Percentiles rank a stretch among this genome's conserved stretches.
phyloP scores from a whole-genome alignment of 2,888 invertebrate genomes.

The Crocallis elinguaria region DNA sequence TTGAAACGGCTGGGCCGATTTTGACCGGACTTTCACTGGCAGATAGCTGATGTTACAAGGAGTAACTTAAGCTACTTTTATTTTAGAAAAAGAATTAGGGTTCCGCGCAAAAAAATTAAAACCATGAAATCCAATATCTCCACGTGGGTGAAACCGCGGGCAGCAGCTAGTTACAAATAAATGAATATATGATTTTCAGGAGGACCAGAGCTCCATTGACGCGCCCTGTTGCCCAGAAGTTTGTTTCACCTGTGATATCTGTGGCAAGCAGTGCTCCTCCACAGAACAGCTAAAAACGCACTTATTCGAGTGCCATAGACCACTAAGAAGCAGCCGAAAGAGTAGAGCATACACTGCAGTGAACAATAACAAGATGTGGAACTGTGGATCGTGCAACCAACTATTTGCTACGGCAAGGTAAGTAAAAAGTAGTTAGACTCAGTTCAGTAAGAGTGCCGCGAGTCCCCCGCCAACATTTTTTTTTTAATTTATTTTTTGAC shows the following conservation, averaged over 20 bases:
- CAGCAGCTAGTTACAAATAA: too few species aligned
- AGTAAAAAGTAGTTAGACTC: background rate
- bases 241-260: conserved; percentile 57
- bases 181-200: too few species aligned
- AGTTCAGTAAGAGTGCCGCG: too few species aligned
- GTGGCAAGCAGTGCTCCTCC: conserved; percentile 53
- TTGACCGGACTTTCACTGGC: too few species aligned
- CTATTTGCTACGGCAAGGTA: conserved; percentile 77
- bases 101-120: too few species aligned
- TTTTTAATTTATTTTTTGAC: background rate
- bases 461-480: background rate
- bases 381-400: conserved; percentile 79
- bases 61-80: too few species aligned
- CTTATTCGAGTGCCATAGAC: conserved; percentile 47
- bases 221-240: conserved; percentile 42
- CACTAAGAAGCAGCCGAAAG: conserved; percentile 49
- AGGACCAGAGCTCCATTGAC: conserved; percentile 1
- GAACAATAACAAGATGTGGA: conserved; percentile 76
- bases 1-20: too few species aligned
- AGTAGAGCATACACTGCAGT: conserved; percentile 50
- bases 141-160: too few species aligned
- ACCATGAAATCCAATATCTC: too few species aligned
- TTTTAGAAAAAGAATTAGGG: too few species aligned
- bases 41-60: too few species aligned
- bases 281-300: conserved; percentile 61